Evolutionary conservation across 2,113 vertebrate species (phyloP).

Genomic region (Elaphurus davidianus): DNA sequence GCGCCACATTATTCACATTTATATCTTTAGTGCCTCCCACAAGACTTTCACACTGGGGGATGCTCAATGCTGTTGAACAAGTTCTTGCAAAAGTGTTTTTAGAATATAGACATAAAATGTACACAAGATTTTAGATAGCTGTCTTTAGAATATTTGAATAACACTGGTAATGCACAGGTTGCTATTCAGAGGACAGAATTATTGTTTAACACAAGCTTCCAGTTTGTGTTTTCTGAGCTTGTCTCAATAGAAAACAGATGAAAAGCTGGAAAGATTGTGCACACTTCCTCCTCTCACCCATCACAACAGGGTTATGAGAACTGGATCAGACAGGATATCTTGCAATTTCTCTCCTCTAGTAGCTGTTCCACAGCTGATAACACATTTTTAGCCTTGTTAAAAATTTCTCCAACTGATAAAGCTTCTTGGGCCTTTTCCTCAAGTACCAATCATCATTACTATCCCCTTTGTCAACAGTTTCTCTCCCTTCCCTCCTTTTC

Average conservation of each 20-base stretch:
- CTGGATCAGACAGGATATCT: slow-evolving; percentile 13
- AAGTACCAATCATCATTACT: background rate
- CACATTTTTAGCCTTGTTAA: slow-evolving; percentile 39
- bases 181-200: slow-evolving; percentile 12
- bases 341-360: background rate
- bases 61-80: background rate
- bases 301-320: background rate
- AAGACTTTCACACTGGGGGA: background rate
- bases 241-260: slow-evolving; percentile 45
- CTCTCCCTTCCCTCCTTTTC: background rate
- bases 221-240: background rate
- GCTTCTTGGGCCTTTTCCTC: slow-evolving; percentile 22
- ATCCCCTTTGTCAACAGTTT: background rate
- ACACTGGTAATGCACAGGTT: background rate
- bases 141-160: background rate
- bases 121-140: background rate
- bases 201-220: background rate
- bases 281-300: background rate
- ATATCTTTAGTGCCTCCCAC: background rate
- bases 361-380: background rate
- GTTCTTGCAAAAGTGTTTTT: slow-evolving; percentile 4
- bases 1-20: background rate
- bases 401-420: slow-evolving; percentile 25
- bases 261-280: background rate
- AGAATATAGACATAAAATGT: background rate